These are phyloP conservation scores for Chrysochloris asiatica DNA, from an alignment of 2,113 vertebrate genomes.

Conservation along the genomic window DNA sequence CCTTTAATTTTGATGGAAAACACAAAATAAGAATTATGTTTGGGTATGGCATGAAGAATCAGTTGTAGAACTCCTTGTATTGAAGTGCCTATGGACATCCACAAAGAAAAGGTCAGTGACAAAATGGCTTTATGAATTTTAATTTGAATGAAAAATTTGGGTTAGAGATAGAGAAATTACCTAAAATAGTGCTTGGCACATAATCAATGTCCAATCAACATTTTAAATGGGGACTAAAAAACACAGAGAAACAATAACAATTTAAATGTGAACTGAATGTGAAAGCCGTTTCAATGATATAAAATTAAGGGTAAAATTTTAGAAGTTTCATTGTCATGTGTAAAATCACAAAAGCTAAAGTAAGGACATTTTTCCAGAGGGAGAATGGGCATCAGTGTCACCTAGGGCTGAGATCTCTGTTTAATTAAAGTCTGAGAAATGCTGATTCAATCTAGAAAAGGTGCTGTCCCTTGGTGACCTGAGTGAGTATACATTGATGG, in stretches of 20 bases:
- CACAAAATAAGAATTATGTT: background rate
- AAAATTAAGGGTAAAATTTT: background rate
- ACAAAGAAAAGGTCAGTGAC: background rate
- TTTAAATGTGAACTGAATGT: background rate
- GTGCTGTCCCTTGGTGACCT: background rate
- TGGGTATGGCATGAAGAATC: background rate
- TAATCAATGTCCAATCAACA: background rate
- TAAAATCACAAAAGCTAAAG: background rate
- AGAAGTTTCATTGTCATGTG: background rate
- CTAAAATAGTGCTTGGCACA: background rate
- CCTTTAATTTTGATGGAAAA: background rate
- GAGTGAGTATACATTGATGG: rapidly evolving
- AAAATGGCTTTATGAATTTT: background rate
- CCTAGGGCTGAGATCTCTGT: background rate
- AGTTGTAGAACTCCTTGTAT: background rate
- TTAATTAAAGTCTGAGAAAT: background rate
- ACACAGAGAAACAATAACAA: background rate
- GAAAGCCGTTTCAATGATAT: background rate
- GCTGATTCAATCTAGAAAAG: background rate
- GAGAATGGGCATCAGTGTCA: background rate
- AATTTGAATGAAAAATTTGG: background rate
- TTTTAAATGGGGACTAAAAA: background rate
- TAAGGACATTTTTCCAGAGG: background rate
- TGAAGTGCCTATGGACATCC: background rate
- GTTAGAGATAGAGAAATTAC: background rate